Evolutionary conservation across 2,888 invertebrate species (phyloP), one percentile per base, ranked within the genome.

Genomic region (Galerucella nymphaeae): DNA sequence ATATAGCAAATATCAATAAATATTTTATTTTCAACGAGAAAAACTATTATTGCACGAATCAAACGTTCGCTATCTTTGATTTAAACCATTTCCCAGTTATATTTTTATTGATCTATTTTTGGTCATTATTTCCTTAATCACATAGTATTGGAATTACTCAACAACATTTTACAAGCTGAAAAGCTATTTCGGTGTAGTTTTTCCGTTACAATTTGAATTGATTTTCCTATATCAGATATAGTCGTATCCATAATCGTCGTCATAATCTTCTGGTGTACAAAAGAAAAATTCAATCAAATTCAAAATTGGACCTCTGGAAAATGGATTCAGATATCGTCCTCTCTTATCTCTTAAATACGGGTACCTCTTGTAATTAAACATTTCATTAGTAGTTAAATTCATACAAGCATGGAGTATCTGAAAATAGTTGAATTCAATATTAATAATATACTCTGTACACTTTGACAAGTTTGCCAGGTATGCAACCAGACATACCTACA

Each of bases 301-400:
- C 83, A 94, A 89, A 67, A 95, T 89, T 0, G 95, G 93, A 0
- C 97, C 97, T 74, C 96, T 89, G n/a, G 96, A 95, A 84, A 96
- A 97, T 0, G 96, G 96, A 87, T 97, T 97, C 83, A 93, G 92
- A 85, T 96, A 97, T 76, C 93, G 91, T 2, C 97, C 97, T 73
- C 94, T 90, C 83, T 94, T 95, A 85, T 97, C 96, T 69, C 96
- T 89, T 76, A 97, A 86, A 85, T 97, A 97, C 0, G 95, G 93
- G 85, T 97, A 97, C 66, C 96, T 90, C 84, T 96, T 96, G 85
- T 95, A 95, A 87, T 97, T 97, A 85, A 96, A 95, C 94, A 96
- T 95, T 87, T 97, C 97, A 85, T 97, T 97, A 61, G 96, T 96
- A 9, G 97, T 97, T 73, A 97, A 87, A 88, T 97, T 97, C 94